phyloP scores from a whole-genome alignment of 2,113 vertebrate genomes.

The Trematocara marginatum region DNA sequence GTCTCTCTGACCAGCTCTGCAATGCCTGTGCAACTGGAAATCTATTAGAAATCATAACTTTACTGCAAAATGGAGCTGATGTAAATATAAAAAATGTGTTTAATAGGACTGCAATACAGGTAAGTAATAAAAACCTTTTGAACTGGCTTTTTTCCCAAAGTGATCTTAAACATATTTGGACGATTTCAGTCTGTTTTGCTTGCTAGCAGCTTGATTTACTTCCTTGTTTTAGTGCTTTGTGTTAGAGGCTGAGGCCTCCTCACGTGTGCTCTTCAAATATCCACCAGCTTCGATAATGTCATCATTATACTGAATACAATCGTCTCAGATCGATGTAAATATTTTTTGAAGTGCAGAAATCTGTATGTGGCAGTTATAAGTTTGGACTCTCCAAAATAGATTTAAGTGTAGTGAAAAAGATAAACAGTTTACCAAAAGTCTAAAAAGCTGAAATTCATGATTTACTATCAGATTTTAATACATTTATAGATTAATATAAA shows the following conservation, averaged over 20 bases:
- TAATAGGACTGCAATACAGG: neutral
- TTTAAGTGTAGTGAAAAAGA: neutral
- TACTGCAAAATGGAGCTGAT: neutral
- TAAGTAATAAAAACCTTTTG: neutral
- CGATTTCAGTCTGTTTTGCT: neutral
- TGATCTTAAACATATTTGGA: neutral
- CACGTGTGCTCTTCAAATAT: neutral
- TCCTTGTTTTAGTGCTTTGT: neutral
- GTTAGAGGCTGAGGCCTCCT: neutral
- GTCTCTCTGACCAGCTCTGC: neutral
- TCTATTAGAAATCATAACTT: neutral
- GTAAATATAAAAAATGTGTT: neutral
- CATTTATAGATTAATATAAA: neutral
- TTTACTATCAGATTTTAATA: accelerated
- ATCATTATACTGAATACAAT: neutral
- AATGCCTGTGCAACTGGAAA: neutral
- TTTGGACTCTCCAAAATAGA: neutral
- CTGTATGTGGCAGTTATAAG: neutral
- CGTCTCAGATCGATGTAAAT: neutral
- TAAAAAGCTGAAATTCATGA: neutral
- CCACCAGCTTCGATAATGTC: neutral
- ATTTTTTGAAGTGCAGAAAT: accelerated
- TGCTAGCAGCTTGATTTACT: neutral
- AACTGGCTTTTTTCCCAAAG: neutral
- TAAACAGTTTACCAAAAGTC: neutral